Evolutionary conservation across 2,888 invertebrate genomes (phyloP).

Genomic region (Lasioglossum lativentre): DNA sequence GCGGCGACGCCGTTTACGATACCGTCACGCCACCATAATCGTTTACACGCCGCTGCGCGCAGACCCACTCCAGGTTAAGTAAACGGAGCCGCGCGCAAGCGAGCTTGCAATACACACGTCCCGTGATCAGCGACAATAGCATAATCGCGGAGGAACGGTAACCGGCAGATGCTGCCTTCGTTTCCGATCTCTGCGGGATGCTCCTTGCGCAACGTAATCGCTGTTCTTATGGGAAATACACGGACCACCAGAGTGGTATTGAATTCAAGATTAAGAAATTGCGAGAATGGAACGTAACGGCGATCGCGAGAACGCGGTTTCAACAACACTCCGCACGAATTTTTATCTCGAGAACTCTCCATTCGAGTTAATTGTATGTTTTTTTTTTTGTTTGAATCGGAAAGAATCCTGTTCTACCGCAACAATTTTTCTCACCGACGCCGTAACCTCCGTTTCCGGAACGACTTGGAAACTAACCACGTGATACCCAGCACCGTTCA

Average conservation of each 20-base stretch:
- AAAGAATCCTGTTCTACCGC: background rate
- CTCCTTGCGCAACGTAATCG: background rate
- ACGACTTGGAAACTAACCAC: background rate
- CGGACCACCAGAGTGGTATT: background rate
- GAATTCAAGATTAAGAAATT: background rate
- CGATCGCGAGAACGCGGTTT: background rate
- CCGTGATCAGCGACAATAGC: conserved; percentile 30
- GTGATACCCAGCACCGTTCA: background rate
- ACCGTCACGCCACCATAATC: conserved; percentile 47
- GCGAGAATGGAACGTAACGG: background rate
- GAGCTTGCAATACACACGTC: conserved; percentile 34
- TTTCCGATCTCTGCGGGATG: background rate
- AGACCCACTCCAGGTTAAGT: conserved; percentile 33
- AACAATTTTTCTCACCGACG: background rate
- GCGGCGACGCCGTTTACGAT: conserved; percentile 47
- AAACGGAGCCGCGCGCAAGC: conserved; percentile 46
- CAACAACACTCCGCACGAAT: background rate
- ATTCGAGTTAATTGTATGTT: background rate
- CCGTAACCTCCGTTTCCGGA: background rate
- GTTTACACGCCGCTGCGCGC: conserved; percentile 49
- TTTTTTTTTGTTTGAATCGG: background rate
- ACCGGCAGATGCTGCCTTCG: conserved; percentile 8
- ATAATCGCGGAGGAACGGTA: background rate
- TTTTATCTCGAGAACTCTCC: background rate
- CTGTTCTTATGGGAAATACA: background rate